Evolutionary conservation across 2,113 vertebrate species (phyloP).

Genomic region (Psammodynastes pulverulentus): DNA sequence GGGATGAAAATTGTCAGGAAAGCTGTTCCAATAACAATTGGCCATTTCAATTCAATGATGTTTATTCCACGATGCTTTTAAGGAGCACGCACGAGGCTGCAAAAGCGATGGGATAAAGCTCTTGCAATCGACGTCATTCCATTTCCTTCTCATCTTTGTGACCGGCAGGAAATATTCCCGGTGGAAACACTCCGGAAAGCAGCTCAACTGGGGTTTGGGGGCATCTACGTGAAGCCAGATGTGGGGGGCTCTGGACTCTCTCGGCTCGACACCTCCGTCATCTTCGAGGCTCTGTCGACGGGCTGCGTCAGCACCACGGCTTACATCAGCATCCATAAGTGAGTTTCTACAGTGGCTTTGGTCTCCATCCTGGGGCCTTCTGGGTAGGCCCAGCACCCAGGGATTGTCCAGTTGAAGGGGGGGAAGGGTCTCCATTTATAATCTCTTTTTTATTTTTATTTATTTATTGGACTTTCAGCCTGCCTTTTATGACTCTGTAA

Average conservation of each 20-base stretch:
- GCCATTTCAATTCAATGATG: not conserved
- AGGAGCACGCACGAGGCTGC: not conserved
- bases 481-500: not conserved
- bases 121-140: not conserved
- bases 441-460: not conserved
- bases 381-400: not conserved
- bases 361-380: not conserved
- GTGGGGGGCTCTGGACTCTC: constrained; percentile 93
- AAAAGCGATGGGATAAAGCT: not conserved
- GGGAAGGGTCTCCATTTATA: not conserved
- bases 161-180: constrained; percentile 85
- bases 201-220: constrained; percentile 90
- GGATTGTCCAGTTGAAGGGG: not conserved
- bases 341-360: constrained; percentile 42
- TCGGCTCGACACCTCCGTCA: constrained; percentile 87
- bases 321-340: constrained; percentile 99
- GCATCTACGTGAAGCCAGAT: constrained; percentile 85
- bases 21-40: not conserved
- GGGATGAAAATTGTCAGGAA: not conserved
- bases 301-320: constrained; percentile 95
- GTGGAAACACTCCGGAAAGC: constrained; percentile 86
- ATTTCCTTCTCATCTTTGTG: not conserved
- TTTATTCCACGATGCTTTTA: not conserved
- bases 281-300: constrained; percentile 95
- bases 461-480: not conserved